Conservation (phyloP, 1,140 invertebrate species). For the Euura saliciscinereae region DNA sequence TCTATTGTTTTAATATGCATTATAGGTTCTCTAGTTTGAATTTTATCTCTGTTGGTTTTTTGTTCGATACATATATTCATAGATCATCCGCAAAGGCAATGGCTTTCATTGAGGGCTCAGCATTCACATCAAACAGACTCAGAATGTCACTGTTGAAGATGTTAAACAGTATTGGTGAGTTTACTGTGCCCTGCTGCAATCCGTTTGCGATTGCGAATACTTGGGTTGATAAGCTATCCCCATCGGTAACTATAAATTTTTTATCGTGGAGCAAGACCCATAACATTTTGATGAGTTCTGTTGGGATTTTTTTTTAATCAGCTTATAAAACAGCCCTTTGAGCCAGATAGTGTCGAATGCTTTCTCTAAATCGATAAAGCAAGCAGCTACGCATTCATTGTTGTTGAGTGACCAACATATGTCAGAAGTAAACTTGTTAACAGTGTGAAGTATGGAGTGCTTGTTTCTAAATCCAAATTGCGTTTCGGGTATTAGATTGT, state of each 20-base stretch:
- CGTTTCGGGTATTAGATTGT: slow-evolving; percentile 24
- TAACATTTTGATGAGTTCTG: neutral
- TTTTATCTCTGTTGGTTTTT: slow-evolving; percentile 14
- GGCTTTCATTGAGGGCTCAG: neutral
- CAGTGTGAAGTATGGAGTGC: slow-evolving; percentile 8
- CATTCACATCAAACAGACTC: neutral
- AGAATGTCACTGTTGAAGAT: slow-evolving; percentile 20
- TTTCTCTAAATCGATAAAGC: no score
- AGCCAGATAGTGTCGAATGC: no score
- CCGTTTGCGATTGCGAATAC: slow-evolving; percentile 18
- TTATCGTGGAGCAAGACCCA: slow-evolving; percentile 15
- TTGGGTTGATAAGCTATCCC: neutral
- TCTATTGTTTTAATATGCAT: slow-evolving; percentile 12
- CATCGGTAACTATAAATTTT: slow-evolving; percentile 16
- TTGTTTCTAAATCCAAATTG: slow-evolving; percentile 10
- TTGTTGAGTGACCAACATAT: no score
- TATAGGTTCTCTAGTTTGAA: slow-evolving; percentile 11
- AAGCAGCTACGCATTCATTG: no score
- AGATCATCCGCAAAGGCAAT: slow-evolving; percentile 28
- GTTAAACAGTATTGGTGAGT: slow-evolving; percentile 21
- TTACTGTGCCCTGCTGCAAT: slow-evolving; percentile 20
- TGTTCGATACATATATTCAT: slow-evolving; percentile 15
- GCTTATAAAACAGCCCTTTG: neutral
- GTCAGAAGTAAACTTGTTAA: slow-evolving; percentile 10
- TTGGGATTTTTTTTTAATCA: slow-evolving; percentile 2